These are phyloP conservation scores for Macrotrachela quadricornifera DNA, from an alignment of 1,140 invertebrate species.

Conservation along the genomic window DNA sequence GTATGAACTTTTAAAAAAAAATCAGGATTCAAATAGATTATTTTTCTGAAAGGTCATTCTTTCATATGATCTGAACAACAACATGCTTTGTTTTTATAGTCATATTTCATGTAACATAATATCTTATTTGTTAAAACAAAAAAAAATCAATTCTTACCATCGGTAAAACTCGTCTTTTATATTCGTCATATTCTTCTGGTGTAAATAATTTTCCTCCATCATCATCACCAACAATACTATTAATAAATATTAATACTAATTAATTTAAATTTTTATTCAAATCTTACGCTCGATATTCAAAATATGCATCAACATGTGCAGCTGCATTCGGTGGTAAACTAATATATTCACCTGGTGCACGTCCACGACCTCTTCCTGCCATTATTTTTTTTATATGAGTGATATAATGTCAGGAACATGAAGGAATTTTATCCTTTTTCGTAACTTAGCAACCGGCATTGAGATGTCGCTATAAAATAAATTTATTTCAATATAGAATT, in stretches of 20 bases:
- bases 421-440: too few relatives aligned
- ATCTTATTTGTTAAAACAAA: not conserved
- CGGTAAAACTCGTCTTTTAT: constrained; percentile 25
- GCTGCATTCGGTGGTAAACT: constrained; percentile 12
- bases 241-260: not conserved
- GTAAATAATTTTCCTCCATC: constrained; percentile 27
- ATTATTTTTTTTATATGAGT: too few relatives aligned
- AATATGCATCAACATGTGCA: constrained; percentile 21
- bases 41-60: not conserved
- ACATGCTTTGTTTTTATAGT: too few relatives aligned
- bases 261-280: not conserved
- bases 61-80: not conserved
- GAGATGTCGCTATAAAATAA: too few relatives aligned
- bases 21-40: too few relatives aligned
- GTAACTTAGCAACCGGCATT: too few relatives aligned
- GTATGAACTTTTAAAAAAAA: too few relatives aligned
- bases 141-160: constrained; percentile 14
- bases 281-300: constrained; percentile 23
- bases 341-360: constrained; percentile 2
- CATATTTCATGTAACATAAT: not conserved
- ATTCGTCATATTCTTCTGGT: constrained; percentile 30
- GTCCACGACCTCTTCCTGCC: not conserved
- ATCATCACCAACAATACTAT: constrained; percentile 31
- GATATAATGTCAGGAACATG: too few relatives aligned
- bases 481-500: too few relatives aligned